Conservation (phyloP, 2,888 invertebrate species). For the Bruchidius siliquastri region DNA sequence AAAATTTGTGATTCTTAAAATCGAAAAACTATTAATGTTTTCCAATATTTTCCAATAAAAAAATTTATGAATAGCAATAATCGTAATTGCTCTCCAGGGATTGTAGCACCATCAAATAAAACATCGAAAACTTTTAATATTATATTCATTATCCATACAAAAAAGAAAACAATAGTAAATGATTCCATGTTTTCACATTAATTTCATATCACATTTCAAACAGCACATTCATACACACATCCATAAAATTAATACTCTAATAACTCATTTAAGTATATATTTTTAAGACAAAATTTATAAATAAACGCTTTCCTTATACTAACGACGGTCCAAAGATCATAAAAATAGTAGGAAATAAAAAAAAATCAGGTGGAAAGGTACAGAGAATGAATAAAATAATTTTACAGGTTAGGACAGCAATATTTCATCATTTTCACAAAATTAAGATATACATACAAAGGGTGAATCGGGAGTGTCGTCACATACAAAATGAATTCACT, state of each 20-base stretch:
- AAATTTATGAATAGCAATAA: too few species aligned
- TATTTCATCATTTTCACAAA: constrained; percentile 7
- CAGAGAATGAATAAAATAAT: constrained; percentile 28
- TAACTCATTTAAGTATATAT: constrained; percentile 39
- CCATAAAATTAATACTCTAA: constrained; percentile 31
- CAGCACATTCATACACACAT: constrained; percentile 32
- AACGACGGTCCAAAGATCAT: constrained; percentile 36
- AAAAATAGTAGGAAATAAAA: constrained; percentile 30
- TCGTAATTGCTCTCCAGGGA: too few species aligned
- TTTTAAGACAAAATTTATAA: constrained; percentile 33
- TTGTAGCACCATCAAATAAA: not conserved
- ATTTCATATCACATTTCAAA: constrained; percentile 34
- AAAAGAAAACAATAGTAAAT: constrained; percentile 37
- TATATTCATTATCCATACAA: constrained; percentile 36
- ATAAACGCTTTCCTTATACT: constrained; percentile 41
- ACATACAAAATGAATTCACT: not conserved
- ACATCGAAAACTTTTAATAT: constrained; percentile 26
- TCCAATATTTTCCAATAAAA: too few species aligned
- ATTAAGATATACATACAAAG: constrained; percentile 16
- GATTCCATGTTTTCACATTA: constrained; percentile 31
- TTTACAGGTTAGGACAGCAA: not conserved
- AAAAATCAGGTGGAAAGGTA: constrained; percentile 30
- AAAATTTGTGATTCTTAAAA: too few species aligned
- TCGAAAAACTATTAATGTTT: too few species aligned
- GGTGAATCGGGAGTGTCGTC: not conserved